A percentile compares a stretch with the other conserved stretches of the same genome.
Evolutionary conservation across 2,888 invertebrate species (phyloP).

Genomic region (Pyrrhosoma nymphula): DNA sequence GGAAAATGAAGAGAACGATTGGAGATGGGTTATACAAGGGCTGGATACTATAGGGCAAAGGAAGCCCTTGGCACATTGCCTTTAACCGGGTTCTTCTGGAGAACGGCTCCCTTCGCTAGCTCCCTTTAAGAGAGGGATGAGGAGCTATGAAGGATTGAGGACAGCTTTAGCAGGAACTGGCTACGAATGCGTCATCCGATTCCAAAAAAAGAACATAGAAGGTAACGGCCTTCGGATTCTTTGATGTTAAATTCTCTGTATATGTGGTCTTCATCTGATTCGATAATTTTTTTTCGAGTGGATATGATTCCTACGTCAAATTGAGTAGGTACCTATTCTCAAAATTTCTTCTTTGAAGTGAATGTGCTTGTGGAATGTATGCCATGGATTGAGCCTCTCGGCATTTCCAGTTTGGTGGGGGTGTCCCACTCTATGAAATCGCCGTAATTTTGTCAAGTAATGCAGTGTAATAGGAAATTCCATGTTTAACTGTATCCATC

Average conservation of each 20-base stretch:
- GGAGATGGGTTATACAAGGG: no score
- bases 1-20: no score
- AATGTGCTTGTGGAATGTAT: no score
- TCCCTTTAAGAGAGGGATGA: neutral
- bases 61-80: neutral
- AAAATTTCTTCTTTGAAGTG: no score
- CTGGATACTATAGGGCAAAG: neutral
- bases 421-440: no score
- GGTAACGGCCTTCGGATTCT: neutral
- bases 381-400: no score
- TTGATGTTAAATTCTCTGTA: neutral
- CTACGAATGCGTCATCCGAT: neutral
- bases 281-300: neutral
- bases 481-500: no score
- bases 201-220: neutral
- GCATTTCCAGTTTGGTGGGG: no score
- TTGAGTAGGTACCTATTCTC: neutral
- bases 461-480: no score
- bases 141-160: neutral
- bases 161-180: neutral
- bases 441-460: no score
- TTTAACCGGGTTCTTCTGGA: neutral
- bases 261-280: neutral
- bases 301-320: neutral
- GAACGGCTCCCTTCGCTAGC: neutral